phyloP scores from a whole-genome alignment of 2,797 vertebrate species.

The Sebastes goodei region DNA sequence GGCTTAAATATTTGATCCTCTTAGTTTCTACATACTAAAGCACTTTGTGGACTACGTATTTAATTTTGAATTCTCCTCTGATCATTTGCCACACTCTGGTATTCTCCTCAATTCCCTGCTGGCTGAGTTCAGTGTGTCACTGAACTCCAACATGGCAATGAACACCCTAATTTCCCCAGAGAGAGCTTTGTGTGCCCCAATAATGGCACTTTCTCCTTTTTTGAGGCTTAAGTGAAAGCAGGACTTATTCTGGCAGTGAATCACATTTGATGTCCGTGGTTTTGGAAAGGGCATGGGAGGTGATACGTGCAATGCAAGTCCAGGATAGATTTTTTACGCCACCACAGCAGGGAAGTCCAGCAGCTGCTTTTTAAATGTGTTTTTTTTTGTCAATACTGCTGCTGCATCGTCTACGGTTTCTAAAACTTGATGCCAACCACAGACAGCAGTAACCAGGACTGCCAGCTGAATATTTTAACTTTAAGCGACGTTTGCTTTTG shows the following conservation, averaged over 20 bases:
- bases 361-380: slow-evolving; percentile 9
- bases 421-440: slow-evolving; percentile 5
- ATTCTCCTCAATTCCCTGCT: slow-evolving; percentile 3
- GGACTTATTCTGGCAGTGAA: slow-evolving; percentile 42
- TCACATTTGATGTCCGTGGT: slow-evolving; percentile 5
- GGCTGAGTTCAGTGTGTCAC: slow-evolving; percentile 28
- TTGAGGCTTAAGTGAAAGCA: slow-evolving; percentile 27
- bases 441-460: neutral
- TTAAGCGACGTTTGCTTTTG: slow-evolving; percentile 2
- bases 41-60: slow-evolving; percentile 19
- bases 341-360: neutral
- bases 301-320: slow-evolving; percentile 1
- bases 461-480: slow-evolving; percentile 10
- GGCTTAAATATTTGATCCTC: slow-evolving; percentile 25
- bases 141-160: slow-evolving; percentile 31
- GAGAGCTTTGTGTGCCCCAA: slow-evolving; percentile 17
- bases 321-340: slow-evolving; percentile 20
- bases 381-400: neutral
- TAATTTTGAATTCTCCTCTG: slow-evolving; percentile 32
- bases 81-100: slow-evolving; percentile 2
- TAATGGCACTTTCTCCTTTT: slow-evolving; percentile 34
- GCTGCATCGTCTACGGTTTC: neutral
- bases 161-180: slow-evolving; percentile 47
- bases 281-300: slow-evolving; percentile 12
- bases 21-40: slow-evolving; percentile 26